Evolutionary conservation across 2,113 vertebrate species (phyloP).

Genomic region (Embiotoca jacksoni): DNA sequence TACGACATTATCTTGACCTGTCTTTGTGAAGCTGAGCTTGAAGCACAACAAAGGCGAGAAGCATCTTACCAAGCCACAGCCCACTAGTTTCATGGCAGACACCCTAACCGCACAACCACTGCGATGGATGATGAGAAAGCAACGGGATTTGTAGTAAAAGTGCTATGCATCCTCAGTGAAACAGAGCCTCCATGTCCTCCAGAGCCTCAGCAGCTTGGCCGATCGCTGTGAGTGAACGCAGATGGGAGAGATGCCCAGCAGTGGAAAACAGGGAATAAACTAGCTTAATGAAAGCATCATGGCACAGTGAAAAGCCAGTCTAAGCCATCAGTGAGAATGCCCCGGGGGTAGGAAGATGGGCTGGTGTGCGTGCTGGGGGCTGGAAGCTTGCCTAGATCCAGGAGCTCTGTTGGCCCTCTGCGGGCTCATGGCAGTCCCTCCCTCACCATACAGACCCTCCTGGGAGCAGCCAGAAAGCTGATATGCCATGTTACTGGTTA

Average conservation of each 20-base stretch:
- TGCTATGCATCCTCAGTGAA: constrained; percentile 50
- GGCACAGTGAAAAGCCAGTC: constrained; percentile 77
- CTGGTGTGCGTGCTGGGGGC: constrained; percentile 82
- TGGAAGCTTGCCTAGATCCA: constrained; percentile 78
- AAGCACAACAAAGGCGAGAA: constrained; percentile 13
- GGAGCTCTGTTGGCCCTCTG: constrained; percentile 71
- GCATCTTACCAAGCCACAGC: constrained; percentile 31
- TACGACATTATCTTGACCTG: constrained; percentile 22
- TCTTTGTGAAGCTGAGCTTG: constrained; percentile 13
- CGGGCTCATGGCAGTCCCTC: constrained; percentile 49
- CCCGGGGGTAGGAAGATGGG: constrained; percentile 84
- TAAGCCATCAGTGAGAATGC: constrained; percentile 79
- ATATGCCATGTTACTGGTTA: constrained; percentile 62
- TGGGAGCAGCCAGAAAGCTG: constrained; percentile 59
- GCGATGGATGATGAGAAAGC: constrained; percentile 47
- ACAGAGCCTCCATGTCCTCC: constrained; percentile 52
- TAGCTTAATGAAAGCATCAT: constrained; percentile 85
- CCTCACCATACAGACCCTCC: constrained; percentile 43
- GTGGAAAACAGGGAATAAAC: constrained; percentile 82
- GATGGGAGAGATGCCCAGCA: constrained; percentile 81
- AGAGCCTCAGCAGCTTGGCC: constrained; percentile 64
- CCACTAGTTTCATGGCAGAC: constrained; percentile 48
- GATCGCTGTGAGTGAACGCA: constrained; percentile 74
- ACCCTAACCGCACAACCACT: constrained; percentile 48
- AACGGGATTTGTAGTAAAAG: constrained; percentile 64